A percentile compares a stretch with the other conserved stretches of the same genome.
These are phyloP conservation scores for Hylaeus volcanicus DNA, from an alignment of 1,140 invertebrate species.

Conservation along the genomic window DNA sequence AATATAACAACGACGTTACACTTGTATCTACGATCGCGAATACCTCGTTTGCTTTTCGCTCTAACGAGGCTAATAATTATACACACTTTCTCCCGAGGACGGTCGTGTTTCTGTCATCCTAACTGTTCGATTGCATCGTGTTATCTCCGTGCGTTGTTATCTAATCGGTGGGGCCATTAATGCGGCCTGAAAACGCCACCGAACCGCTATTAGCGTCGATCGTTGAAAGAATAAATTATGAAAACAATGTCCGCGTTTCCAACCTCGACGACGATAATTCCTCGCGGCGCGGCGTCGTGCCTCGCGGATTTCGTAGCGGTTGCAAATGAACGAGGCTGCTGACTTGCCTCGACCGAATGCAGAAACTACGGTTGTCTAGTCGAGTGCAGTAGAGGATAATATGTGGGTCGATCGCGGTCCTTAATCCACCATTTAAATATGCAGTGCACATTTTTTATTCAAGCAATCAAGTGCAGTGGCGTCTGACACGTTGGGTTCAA, in stretches of 20 bases:
- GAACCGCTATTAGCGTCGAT: conserved; percentile 17
- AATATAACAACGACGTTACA: conserved; percentile 15
- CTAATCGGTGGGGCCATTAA: conserved; percentile 35
- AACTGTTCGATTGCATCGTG: conserved; percentile 21
- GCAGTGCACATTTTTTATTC: no score
- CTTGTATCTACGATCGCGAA: conserved; percentile 2
- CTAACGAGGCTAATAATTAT: conserved; percentile 43
- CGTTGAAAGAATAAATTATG: conserved; percentile 40
- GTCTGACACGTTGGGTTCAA: no score
- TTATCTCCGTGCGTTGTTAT: conserved; percentile 9
- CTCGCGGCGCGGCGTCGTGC: no score
- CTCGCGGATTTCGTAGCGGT: no score
- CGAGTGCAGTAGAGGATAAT: no score
- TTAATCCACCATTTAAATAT: no score
- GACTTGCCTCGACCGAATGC: neutral
- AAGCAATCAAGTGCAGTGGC: no score
- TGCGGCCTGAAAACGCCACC: conserved; percentile 5
- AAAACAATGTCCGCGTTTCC: conserved; percentile 11
- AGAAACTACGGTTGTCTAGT: neutral
- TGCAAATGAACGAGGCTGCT: neutral
- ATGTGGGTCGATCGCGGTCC: no score
- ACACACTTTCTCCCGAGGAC: conserved; percentile 43
- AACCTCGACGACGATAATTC: neutral
- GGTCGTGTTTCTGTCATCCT: conserved; percentile 38
- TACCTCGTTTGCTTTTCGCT: neutral